Evolutionary conservation across 2,797 vertebrate genomes (phyloP), one percentile per base, ranked within the genome.

Genomic region (Potorous gilbertii): DNA sequence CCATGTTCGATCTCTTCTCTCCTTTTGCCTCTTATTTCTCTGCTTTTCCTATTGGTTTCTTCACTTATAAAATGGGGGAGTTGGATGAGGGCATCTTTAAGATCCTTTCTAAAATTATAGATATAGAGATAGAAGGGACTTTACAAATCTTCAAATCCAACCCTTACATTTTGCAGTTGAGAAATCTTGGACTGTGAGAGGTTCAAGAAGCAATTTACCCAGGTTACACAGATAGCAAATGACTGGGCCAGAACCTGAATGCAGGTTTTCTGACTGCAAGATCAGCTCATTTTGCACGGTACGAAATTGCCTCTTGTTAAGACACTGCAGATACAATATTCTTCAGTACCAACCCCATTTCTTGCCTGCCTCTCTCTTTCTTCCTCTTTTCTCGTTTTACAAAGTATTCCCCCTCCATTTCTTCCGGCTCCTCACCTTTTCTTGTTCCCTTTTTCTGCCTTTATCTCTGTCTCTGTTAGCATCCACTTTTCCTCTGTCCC

Each of bases 11-110:
- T 50, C 57, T 52, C 21, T 96, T 74, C 62, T 29, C 56, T 93
- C 14, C 18, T 55, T 91, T 28, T 34, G 28, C 16, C 54, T 18
- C 55, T 28, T 55, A 95, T 94, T 54, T 10, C 93, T 90, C 57
- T 93, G 40, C 0, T 87, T n/a, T 96, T 91, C 16, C 56, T 95
- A 89, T 92, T 46, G 1, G 14, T 92, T 95, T 97, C n/a, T 46
- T 87, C 40, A 87, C 93, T 95, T 59, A 55, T 12, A 55, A 94
- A 95, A 92, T 1, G 40, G 14, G 18, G 40, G 24, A 81, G n/a
- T 46, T 46, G 74, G 74, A 87, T 50, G 9, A 87, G 74, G 8
- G 40, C 40, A 87, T 87, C 74, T 9, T 24, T 87, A 10, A 87
- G 24, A 40, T 24, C 21, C 8, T 18, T 87, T 87, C 40, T 87